Percentiles rank a stretch among this genome's conserved stretches.
Evolutionary conservation across 2,888 invertebrate genomes (phyloP).

Genomic region (Auanema freiburgensis): DNA sequence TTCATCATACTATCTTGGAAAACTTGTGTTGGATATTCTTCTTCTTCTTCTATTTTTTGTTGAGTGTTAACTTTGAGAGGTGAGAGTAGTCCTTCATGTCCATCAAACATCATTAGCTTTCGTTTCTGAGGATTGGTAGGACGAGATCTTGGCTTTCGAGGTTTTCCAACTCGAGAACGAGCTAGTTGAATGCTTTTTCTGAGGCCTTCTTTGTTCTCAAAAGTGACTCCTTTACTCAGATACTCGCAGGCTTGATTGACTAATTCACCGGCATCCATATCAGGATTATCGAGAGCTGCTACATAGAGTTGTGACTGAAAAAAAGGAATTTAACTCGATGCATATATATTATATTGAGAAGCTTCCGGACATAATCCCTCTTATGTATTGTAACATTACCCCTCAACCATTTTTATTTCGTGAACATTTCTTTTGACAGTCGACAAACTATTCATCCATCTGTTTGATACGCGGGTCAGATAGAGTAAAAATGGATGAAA

Average conservation of each 20-base stretch:
- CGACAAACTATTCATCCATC: not conserved
- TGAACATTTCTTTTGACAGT: not conserved
- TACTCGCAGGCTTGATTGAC: constrained; percentile 46
- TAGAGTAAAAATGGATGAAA: too few species aligned
- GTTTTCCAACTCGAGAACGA: constrained; percentile 45
- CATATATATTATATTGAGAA: not conserved
- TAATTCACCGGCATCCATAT: constrained; percentile 48
- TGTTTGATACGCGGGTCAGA: too few species aligned
- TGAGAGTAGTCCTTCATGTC: constrained; percentile 14
- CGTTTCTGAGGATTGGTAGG: constrained; percentile 32
- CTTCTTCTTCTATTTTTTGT: constrained; percentile 30
- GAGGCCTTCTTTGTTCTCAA: constrained; percentile 58
- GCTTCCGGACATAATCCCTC: not conserved
- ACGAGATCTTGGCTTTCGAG: constrained; percentile 40
- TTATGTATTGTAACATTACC: too few species aligned
- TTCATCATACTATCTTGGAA: constrained; percentile 22
- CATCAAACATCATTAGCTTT: constrained; percentile 34
- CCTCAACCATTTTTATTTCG: not conserved
- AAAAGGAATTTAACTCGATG: not conserved
- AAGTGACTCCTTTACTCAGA: constrained; percentile 47
- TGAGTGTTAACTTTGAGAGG: not conserved
- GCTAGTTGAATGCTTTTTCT: constrained; percentile 60
- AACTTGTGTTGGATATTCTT: constrained; percentile 31
- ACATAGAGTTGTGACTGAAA: constrained; percentile 50
- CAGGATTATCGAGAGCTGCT: constrained; percentile 47